Evolutionary conservation across 2,888 invertebrate genomes (phyloP).

Genomic region (Antheraea yamamai): DNA sequence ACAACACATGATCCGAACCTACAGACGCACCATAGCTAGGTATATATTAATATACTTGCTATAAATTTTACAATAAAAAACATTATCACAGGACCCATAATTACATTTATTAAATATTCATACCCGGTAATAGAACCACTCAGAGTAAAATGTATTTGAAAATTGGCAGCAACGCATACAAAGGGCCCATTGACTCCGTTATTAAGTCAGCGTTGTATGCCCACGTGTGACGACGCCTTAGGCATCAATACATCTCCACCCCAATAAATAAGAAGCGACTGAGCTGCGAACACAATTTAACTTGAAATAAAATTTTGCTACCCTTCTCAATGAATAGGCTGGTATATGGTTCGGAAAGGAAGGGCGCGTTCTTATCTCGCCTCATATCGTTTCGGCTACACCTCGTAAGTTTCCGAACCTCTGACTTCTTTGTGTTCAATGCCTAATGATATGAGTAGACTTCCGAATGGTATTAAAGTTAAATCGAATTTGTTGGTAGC

Average conservation of each 20-base stretch:
- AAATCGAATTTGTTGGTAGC: slow-evolving; percentile 14
- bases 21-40: background rate
- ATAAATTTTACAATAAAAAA: background rate
- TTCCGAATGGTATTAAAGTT: slow-evolving; percentile 45
- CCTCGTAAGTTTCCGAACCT: slow-evolving; percentile 62
- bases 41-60: background rate
- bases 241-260: slow-evolving; percentile 59
- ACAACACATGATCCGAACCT: no score
- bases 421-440: slow-evolving; percentile 65
- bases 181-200: slow-evolving; percentile 61
- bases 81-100: slow-evolving; percentile 9
- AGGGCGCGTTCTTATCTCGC: slow-evolving; percentile 60
- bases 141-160: slow-evolving; percentile 46
- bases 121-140: slow-evolving; percentile 19
- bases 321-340: slow-evolving; percentile 67
- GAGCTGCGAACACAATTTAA: slow-evolving; percentile 77
- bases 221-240: slow-evolving; percentile 49
- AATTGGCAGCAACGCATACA: slow-evolving; percentile 63
- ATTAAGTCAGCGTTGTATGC: slow-evolving; percentile 50
- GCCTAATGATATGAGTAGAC: slow-evolving; percentile 62
- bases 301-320: slow-evolving; percentile 78
- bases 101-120: slow-evolving; percentile 30
- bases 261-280: slow-evolving; percentile 71
- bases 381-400: slow-evolving; percentile 59
- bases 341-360: slow-evolving; percentile 69